Conservation (phyloP, 2,113 vertebrate species). For the Mionectes macconnelli region DNA sequence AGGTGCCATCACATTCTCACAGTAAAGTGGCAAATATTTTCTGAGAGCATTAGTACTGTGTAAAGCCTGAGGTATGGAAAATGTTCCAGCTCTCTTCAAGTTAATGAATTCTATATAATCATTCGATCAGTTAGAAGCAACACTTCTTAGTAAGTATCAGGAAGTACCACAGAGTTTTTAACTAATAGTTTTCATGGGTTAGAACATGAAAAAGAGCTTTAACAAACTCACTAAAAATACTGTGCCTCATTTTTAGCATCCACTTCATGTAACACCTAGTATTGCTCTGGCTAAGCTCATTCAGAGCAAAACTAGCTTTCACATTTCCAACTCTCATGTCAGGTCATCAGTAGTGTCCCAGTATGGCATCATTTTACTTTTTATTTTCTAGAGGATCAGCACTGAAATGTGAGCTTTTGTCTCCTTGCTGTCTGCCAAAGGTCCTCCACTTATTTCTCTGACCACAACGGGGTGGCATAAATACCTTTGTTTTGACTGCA, state of each 20-base stretch:
- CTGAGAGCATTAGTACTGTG: background rate
- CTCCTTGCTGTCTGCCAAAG: background rate
- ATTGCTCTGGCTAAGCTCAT: background rate
- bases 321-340: background rate
- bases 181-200: background rate
- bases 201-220: background rate
- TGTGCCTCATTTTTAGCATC: background rate
- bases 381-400: background rate
- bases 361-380: background rate
- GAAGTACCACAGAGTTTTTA: background rate
- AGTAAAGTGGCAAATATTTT: constrained; percentile 33
- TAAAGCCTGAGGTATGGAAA: background rate
- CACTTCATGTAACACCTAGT: accelerated
- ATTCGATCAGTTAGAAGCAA: background rate
- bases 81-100: background rate
- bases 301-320: background rate
- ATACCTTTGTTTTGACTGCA: background rate
- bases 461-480: background rate
- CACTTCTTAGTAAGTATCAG: background rate
- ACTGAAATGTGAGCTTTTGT: background rate
- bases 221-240: background rate
- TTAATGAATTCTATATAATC: background rate
- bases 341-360: background rate
- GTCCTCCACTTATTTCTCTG: background rate
- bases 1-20: background rate